Evolutionary conservation across 2,113 vertebrate species (phyloP).

Genomic region (Sterrhoptilus dennistouni): DNA sequence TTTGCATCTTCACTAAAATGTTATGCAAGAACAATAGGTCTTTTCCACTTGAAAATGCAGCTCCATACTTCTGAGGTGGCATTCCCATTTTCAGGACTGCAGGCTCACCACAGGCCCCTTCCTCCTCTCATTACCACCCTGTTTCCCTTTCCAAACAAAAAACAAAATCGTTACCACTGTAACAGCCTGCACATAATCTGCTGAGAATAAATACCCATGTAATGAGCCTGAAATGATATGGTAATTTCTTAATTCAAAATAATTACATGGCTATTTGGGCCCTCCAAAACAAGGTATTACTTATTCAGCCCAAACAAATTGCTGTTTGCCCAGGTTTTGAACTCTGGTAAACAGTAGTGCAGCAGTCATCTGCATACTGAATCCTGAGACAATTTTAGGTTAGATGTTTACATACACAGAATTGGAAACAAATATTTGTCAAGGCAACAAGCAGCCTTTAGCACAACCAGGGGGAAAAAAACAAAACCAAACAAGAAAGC

Average conservation of each 20-base stretch:
- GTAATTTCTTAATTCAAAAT: constrained; percentile 68
- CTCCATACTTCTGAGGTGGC: neutral
- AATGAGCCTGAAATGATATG: constrained; percentile 65
- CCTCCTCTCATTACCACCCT: neutral
- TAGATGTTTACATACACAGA: neutral
- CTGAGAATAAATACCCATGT: constrained; percentile 56
- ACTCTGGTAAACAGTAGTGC: constrained; percentile 43
- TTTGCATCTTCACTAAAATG: neutral
- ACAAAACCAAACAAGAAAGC: neutral
- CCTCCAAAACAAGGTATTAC: constrained; percentile 53
- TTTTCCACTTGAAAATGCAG: neutral
- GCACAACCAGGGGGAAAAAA: neutral
- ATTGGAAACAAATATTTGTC: constrained; percentile 51
- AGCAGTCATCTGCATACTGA: constrained; percentile 23
- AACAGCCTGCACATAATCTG: constrained; percentile 12
- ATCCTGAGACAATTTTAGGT: neutral
- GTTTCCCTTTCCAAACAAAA: neutral
- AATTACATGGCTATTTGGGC: constrained; percentile 68
- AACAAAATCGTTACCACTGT: neutral
- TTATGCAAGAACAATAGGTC: neutral
- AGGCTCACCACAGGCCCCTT: neutral
- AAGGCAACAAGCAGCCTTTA: constrained; percentile 9
- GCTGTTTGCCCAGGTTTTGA: constrained; percentile 63
- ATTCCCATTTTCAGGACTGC: neutral
- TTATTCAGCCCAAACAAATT: constrained; percentile 64